These are phyloP conservation scores for Gasterosteus aculeatus DNA, from an alignment of 2,113 vertebrate genomes.

Conservation along the genomic window DNA sequence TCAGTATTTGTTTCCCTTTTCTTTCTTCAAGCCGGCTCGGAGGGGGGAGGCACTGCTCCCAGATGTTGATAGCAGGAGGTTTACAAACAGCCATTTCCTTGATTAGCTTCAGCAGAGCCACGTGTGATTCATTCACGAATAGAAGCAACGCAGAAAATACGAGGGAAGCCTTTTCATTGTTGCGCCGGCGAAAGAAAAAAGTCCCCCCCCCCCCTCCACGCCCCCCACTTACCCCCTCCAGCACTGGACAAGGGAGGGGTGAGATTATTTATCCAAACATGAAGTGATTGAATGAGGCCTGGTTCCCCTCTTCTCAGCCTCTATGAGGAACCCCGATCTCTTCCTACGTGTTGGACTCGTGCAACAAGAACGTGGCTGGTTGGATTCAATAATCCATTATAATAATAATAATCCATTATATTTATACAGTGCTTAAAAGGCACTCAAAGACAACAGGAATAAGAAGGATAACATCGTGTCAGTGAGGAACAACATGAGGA, in stretches of 20 bases:
- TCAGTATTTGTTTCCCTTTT: constrained; percentile 52
- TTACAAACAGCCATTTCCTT: constrained; percentile 83
- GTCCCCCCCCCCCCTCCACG: background rate
- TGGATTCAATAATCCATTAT: background rate
- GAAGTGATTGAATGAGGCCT: constrained; percentile 30
- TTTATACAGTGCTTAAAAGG: no score
- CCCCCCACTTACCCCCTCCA: background rate
- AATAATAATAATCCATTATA: no score
- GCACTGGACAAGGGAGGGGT: constrained; percentile 15
- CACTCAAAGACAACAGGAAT: no score
- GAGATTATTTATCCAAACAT: constrained; percentile 54
- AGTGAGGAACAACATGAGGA: no score
- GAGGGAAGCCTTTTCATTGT: constrained; percentile 73
- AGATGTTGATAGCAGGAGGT: constrained; percentile 77
- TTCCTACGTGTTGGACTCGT: constrained; percentile 13
- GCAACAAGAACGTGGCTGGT: background rate
- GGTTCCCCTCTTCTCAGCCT: background rate
- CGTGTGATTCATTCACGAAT: constrained; percentile 56
- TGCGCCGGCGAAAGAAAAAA: constrained; percentile 65
- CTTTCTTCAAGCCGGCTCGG: constrained; percentile 52
- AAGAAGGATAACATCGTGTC: no score
- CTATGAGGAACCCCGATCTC: constrained; percentile 43
- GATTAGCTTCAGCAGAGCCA: constrained; percentile 75
- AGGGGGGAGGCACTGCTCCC: constrained; percentile 63
- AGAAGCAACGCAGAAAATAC: background rate